These are phyloP conservation scores for Eurystomus glaucurus DNA, from an alignment of 2,797 vertebrate species.

Conservation along the genomic window DNA sequence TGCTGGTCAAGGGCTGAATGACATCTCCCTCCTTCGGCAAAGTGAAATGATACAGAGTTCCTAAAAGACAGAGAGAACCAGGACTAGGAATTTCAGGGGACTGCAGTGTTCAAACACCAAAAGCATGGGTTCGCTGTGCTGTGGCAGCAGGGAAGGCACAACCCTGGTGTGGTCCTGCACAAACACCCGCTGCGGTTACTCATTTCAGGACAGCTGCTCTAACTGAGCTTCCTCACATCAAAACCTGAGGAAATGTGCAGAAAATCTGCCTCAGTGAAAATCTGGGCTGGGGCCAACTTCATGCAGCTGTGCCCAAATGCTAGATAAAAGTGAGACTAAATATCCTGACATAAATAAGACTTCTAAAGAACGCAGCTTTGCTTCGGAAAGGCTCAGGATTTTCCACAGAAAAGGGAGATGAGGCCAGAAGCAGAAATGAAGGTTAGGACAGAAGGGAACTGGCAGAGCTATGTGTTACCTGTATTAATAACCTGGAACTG, in stretches of 20 bases:
- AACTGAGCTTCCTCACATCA: background rate
- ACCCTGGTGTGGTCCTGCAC: background rate
- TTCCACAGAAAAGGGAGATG: background rate
- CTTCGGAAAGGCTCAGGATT: background rate
- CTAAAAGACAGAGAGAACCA: slow-evolving; percentile 72
- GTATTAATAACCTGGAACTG: background rate
- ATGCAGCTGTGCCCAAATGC: background rate
- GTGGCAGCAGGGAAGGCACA: background rate
- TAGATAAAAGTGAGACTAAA: background rate
- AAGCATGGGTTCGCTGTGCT: background rate
- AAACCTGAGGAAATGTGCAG: no score
- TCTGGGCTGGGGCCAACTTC: background rate
- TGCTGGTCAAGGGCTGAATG: slow-evolving; percentile 86
- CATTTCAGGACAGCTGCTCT: background rate
- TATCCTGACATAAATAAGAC: background rate
- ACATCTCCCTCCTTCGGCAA: slow-evolving; percentile 92
- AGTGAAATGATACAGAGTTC: slow-evolving; percentile 91
- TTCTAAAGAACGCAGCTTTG: background rate
- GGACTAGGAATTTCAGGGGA: background rate
- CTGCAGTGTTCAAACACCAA: background rate
- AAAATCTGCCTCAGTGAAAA: background rate
- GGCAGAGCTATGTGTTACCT: background rate
- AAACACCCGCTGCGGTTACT: background rate
- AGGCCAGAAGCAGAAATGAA: background rate
- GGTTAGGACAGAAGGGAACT: background rate